A percentile compares a stretch with the other conserved stretches of the same genome.
Conservation (phyloP, 2,888 invertebrate species). For the Drosophila nr. perissopoda region DNA sequence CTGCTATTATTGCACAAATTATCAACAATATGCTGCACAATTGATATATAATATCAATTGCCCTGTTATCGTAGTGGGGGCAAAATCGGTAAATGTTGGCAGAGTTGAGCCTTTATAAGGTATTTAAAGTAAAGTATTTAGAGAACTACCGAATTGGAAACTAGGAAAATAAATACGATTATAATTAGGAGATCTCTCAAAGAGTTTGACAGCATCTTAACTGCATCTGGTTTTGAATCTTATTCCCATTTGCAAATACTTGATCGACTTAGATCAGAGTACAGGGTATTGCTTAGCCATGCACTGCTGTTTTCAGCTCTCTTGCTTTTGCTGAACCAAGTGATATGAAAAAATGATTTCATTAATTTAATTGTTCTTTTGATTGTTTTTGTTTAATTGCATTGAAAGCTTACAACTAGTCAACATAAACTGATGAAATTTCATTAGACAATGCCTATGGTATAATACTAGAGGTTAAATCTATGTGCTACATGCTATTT, state of each 20-base stretch:
- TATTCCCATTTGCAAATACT: not conserved
- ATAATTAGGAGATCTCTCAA: not conserved
- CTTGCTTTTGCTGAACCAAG: not conserved
- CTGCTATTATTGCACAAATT: not conserved
- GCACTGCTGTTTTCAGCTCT: not conserved
- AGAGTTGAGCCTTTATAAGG: not conserved
- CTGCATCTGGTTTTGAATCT: not conserved
- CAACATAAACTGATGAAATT: constrained; percentile 70
- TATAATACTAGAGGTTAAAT: constrained; percentile 65
- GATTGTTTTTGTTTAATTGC: constrained; percentile 63
- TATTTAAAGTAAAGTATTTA: too few relatives aligned
- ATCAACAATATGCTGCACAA: not conserved
- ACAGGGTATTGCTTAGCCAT: not conserved
- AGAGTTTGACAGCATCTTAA: not conserved
- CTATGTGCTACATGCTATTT: constrained; percentile 28
- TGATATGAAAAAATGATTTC: constrained; percentile 15
- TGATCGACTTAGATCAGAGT: not conserved
- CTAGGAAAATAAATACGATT: too few relatives aligned
- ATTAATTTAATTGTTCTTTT: constrained; percentile 17
- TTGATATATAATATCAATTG: too few relatives aligned
- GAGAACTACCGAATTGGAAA: too few relatives aligned
- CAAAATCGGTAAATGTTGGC: not conserved
- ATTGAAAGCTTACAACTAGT: constrained; percentile 74
- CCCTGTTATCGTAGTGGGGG: not conserved
- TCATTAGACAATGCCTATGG: constrained; percentile 60